Evolutionary conservation across 1,140 invertebrate species (phyloP), one percentile per base, ranked within the genome.

Genomic region (Notospermus geniculatus): DNA sequence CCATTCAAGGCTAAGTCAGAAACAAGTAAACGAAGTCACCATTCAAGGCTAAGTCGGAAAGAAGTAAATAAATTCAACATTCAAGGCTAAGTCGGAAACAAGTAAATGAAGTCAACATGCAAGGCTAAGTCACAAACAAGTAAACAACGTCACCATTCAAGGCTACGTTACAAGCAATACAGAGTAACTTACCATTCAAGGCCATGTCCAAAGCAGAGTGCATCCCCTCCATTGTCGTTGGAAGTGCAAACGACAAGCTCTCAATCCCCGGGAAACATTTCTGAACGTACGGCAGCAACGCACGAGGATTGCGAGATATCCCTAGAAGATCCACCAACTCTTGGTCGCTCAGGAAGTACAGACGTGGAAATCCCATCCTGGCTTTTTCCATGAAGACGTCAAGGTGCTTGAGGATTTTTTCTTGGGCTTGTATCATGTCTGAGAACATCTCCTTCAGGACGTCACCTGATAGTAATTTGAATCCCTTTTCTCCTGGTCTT

Each of bases 311-410:
- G 28, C 77, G 68, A 5, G 75, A 75, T 50, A 79, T 68, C 19
- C 72, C 72, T 28, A 80, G 58, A 29, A 80, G 55, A 28, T 79
- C 72, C 1, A 81, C 71, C 23, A 81, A 57, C 52, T 80, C 76
- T 27, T 68, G 63, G 60, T 78, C 67, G 41, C 75, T 78, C 50
- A 80, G 69, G 65, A 82, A 82, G 57, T 79, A 80, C 9, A 82
- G 71, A 13, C 80, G 67, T 1, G 75, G 75, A 60, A 81, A 81
- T 59, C 72, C 67, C 30, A 63, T 60, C 11, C 77, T 56, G 9
- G 69, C 67, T 11, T 64, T 67, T 50, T 78, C 76, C 55, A 78
- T 56, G 9, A 72, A 60, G 5, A 23, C 32, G 28, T 70, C 62
- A 30, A 81, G 60, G 29, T 73, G 57, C 54, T 75, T 75, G 45